Evolutionary conservation across 2,113 vertebrate species (phyloP).

Genomic region (Illadopsis cleaveri): DNA sequence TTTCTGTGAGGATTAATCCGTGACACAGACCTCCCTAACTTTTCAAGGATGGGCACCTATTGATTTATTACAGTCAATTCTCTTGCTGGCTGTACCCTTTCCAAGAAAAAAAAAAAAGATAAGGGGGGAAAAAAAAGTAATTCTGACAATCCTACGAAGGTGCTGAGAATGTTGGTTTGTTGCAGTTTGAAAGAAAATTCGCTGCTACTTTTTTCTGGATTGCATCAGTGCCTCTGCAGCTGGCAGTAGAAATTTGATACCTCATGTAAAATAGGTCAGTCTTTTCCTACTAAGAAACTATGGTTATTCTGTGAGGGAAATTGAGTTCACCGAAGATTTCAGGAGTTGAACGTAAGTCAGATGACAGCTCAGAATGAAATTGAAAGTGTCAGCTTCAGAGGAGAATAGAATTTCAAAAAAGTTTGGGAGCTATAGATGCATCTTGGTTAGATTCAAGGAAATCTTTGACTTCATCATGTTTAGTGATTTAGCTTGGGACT

Average conservation of each 20-base stretch:
- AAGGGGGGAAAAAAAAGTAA: fast-evolving
- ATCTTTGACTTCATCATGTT: background rate
- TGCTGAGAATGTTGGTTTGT: background rate
- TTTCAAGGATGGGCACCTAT: background rate
- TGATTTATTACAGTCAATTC: background rate
- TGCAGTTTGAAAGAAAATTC: background rate
- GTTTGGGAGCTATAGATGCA: background rate
- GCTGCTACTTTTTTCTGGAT: background rate
- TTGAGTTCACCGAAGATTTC: background rate
- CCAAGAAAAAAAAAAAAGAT: background rate
- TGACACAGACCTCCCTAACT: background rate
- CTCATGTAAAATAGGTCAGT: background rate
- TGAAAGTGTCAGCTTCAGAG: fast-evolving
- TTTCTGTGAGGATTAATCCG: background rate
- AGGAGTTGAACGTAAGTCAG: background rate
- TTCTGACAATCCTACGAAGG: background rate
- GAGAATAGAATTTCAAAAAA: fast-evolving
- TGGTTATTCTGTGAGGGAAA: background rate
- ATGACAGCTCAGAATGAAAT: background rate
- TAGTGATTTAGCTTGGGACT: background rate
- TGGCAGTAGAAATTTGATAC: slow-evolving; percentile 1
- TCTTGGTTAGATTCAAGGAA: background rate
- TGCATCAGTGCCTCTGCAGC: background rate
- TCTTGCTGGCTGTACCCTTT: background rate
- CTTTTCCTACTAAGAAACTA: background rate